These are phyloP conservation scores for Hydropotes inermis DNA, from an alignment of 2,113 vertebrate species.

Conservation along the genomic window DNA sequence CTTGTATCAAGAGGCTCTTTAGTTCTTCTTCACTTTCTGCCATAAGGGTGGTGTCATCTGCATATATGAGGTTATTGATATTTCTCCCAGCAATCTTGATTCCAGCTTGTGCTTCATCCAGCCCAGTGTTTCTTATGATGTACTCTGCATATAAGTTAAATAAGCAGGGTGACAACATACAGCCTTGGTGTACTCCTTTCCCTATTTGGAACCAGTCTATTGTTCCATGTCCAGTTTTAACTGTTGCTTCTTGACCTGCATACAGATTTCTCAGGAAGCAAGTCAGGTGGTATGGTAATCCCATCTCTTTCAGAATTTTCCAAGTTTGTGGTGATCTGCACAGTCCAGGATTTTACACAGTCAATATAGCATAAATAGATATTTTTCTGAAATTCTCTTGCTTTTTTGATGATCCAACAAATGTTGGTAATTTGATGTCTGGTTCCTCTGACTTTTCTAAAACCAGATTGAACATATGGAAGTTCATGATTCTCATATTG, in stretches of 20 bases:
- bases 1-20: not conserved
- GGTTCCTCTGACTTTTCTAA: not conserved
- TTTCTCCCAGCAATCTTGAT: not conserved
- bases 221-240: not conserved
- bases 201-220: not conserved
- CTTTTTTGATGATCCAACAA: not conserved
- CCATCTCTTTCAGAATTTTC: not conserved
- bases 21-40: not conserved
- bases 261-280: not conserved
- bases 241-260: not conserved
- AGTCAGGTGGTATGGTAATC: not conserved
- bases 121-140: not conserved
- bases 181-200: not conserved
- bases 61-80: not conserved
- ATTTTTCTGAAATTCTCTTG: not conserved
- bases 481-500: fast-evolving
- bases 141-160: not conserved
- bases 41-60: not conserved
- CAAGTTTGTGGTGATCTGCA: not conserved
- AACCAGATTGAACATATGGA: not conserved
- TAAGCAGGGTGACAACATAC: not conserved
- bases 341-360: not conserved
- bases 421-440: not conserved
- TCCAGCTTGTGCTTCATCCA: not conserved
- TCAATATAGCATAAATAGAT: not conserved